Evolutionary conservation across 2,113 vertebrate species (phyloP).

Genomic region (Hippolais icterina): DNA sequence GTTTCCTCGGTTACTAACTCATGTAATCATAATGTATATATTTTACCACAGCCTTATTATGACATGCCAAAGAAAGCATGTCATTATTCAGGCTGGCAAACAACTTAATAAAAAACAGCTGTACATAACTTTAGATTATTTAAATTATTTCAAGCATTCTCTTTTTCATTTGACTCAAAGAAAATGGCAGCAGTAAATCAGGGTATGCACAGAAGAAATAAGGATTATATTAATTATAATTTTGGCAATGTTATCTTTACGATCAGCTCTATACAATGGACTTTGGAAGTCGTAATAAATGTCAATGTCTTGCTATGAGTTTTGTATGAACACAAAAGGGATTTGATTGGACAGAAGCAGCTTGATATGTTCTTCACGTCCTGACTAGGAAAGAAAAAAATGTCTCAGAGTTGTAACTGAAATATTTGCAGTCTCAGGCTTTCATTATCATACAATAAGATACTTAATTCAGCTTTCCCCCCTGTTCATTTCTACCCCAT

Average conservation of each 20-base stretch:
- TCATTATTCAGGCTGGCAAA: not conserved
- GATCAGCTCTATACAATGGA: not conserved
- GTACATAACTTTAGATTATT: not conserved
- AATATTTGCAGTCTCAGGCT: not conserved
- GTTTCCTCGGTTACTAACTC: conserved; percentile 44
- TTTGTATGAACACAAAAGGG: not conserved
- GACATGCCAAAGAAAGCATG: conserved; percentile 17
- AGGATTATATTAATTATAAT: not conserved
- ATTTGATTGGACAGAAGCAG: not conserved
- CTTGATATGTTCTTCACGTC: not conserved
- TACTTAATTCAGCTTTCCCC: not conserved
- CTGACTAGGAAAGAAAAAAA: not conserved
- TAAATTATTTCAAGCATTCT: not conserved
- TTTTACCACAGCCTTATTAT: conserved; percentile 29
- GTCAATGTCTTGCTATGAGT: not conserved
- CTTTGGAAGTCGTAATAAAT: not conserved
- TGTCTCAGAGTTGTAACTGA: accelerated
- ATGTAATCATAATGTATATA: conserved; percentile 16
- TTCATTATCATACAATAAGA: not conserved
- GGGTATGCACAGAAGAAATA: not conserved
- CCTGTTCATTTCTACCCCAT: not conserved
- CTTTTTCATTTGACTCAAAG: not conserved
- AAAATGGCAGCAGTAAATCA: not conserved
- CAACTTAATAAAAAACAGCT: not conserved
- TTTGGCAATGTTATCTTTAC: not conserved